phyloP scores from a whole-genome alignment of 2,113 vertebrate genomes.

The Tachysurus fulvidraco region DNA sequence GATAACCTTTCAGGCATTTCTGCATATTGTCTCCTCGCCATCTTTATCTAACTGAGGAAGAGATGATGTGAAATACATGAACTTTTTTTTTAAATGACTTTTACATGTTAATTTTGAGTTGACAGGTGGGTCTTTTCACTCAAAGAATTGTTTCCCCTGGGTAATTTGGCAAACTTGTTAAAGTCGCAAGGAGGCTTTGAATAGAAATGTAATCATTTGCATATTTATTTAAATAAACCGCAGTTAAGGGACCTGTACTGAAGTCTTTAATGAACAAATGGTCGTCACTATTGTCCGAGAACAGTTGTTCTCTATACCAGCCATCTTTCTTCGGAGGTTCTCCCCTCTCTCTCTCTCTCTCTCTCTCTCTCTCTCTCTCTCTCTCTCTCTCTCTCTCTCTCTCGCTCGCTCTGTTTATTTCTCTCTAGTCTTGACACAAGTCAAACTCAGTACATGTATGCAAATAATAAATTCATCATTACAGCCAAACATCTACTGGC shows the following conservation, averaged over 20 bases:
- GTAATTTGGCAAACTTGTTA: slow-evolving; percentile 68
- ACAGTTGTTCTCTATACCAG: slow-evolving; percentile 51
- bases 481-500: not conserved
- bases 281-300: slow-evolving; percentile 55
- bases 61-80: slow-evolving; percentile 23
- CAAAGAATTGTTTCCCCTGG: slow-evolving; percentile 56
- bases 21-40: not conserved
- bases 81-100: slow-evolving; percentile 55
- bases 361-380: not conserved
- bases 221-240: slow-evolving; percentile 72
- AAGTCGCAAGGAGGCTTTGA: slow-evolving; percentile 67
- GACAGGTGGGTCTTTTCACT: slow-evolving; percentile 67
- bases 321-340: slow-evolving; percentile 45
- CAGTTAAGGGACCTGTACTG: slow-evolving; percentile 62
- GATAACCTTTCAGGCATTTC: slow-evolving; percentile 52
- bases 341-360: not conserved
- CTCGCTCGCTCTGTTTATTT: not conserved
- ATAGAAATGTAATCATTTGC: slow-evolving; percentile 70
- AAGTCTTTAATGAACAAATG: slow-evolving; percentile 64
- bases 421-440: not conserved
- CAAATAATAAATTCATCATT: slow-evolving; percentile 20
- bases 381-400: not conserved
- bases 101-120: slow-evolving; percentile 61
- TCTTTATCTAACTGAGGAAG: slow-evolving; percentile 43
- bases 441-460: slow-evolving; percentile 2